Evolutionary conservation across 2,113 vertebrate genomes (phyloP).

Genomic region (Martes martes): DNA sequence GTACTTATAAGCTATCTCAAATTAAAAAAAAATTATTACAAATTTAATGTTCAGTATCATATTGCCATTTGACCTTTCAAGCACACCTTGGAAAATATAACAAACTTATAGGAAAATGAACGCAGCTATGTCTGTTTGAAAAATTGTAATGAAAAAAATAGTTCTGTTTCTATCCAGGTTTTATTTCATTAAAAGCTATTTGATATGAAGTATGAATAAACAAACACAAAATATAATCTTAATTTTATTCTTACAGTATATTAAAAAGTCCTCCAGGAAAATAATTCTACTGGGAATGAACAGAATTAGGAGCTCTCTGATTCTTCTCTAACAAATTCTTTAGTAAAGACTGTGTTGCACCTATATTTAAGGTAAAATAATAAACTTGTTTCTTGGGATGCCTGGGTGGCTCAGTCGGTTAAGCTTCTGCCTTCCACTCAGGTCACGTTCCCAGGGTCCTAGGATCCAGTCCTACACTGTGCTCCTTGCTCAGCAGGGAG

Average conservation of each 20-base stretch:
- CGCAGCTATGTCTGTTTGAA: not conserved
- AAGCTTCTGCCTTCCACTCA: not conserved
- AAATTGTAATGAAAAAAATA: not conserved
- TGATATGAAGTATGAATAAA: not conserved
- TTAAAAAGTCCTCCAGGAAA: not conserved
- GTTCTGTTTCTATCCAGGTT: not conserved
- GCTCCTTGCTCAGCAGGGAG: not conserved
- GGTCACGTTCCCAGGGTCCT: not conserved
- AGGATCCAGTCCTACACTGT: too few species aligned
- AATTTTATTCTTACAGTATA: not conserved
- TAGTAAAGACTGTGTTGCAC: not conserved
- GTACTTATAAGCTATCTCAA: not conserved
- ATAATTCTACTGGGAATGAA: not conserved
- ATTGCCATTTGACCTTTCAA: not conserved
- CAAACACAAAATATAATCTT: not conserved
- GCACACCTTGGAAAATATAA: not conserved
- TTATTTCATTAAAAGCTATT: constrained; percentile 1
- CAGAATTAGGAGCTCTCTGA: not conserved
- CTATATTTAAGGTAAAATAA: not conserved
- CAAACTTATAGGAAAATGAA: not conserved
- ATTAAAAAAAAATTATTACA: not conserved
- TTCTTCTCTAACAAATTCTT: not conserved
- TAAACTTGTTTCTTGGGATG: not conserved
- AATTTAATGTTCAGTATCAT: not conserved
- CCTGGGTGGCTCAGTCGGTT: not conserved